A percentile compares a stretch with the other conserved stretches of the same genome.
phyloP scores from a whole-genome alignment of 2,113 vertebrate genomes.

The Pyxicephalus adspersus region DNA sequence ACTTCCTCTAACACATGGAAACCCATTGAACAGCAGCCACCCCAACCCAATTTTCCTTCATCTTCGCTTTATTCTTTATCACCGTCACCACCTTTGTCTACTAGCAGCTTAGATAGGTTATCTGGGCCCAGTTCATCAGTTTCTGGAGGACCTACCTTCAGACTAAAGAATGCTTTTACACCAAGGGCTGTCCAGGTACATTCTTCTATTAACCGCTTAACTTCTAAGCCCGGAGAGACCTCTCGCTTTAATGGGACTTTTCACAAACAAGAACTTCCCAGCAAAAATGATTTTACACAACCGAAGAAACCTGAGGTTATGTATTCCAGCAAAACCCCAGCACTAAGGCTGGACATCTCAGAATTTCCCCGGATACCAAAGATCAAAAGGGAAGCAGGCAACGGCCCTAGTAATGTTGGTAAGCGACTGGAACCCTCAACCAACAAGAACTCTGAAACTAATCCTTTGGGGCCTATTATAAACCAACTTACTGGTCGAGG shows the following conservation, averaged over 20 bases:
- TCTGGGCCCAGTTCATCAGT: constrained; percentile 53
- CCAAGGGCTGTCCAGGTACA: constrained; percentile 63
- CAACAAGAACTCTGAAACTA: constrained; percentile 53
- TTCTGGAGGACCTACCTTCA: constrained; percentile 48
- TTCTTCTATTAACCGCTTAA: constrained; percentile 23
- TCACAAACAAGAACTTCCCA: constrained; percentile 4
- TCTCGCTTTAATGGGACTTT: constrained; percentile 59
- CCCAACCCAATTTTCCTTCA: constrained; percentile 36
- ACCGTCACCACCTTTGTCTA: constrained; percentile 1
- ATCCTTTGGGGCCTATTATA: constrained; percentile 75
- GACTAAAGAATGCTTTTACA: constrained; percentile 63
- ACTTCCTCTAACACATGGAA: constrained; percentile 55
- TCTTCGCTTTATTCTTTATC: constrained; percentile 34
- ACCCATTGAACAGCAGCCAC: constrained; percentile 58
- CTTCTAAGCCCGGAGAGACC: constrained; percentile 48
- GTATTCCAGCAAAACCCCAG: constrained; percentile 70
- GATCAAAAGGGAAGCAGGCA: constrained; percentile 75
- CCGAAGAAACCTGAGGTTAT: constrained; percentile 63
- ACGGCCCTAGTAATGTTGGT: constrained; percentile 17
- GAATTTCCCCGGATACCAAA: constrained; percentile 94
- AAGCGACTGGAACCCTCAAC: constrained; percentile 57
- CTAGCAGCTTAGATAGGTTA: constrained; percentile 55
- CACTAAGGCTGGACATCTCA: constrained; percentile 77
- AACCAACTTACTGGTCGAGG: constrained; percentile 84
- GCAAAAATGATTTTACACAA: background rate